Conservation (phyloP, 2,888 invertebrate genomes). For the Acronicta leporina region DNA sequence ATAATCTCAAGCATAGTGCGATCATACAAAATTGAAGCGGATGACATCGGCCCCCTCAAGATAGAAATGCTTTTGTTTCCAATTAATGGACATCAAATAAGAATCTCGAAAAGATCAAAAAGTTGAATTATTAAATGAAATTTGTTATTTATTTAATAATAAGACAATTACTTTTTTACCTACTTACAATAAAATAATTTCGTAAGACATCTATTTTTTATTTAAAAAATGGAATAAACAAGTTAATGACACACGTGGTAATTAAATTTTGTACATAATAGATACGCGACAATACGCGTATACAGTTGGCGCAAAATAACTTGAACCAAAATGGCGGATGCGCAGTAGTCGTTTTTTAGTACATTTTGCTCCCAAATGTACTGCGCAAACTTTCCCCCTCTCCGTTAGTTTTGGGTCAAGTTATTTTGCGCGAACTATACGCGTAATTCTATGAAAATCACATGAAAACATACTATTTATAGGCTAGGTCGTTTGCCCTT, state of each 20-base stretch:
- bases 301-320: too few species aligned
- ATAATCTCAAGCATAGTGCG: constrained; percentile 74
- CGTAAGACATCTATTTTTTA: not conserved
- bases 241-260: not conserved
- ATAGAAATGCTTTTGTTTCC: constrained; percentile 80
- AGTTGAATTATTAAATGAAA: not conserved
- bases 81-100: constrained; percentile 76
- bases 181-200: constrained; percentile 9
- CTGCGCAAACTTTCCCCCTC: too few species aligned
- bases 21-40: constrained; percentile 72
- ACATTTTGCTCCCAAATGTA: too few species aligned
- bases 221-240: not conserved
- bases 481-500: too few species aligned
- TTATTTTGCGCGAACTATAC: too few species aligned
- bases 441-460: too few species aligned
- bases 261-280: not conserved
- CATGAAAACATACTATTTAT: too few species aligned
- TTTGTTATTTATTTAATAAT: not conserved
- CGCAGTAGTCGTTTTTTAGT: too few species aligned
- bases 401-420: too few species aligned
- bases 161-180: constrained; percentile 7
- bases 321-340: too few species aligned
- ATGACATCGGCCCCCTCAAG: constrained; percentile 74
- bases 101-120: constrained; percentile 62
- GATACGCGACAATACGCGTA: too few species aligned